Base-by-base conservation (phyloP, 2,113 vertebrate genomes). In the Malurus melanocephalus region DNA sequence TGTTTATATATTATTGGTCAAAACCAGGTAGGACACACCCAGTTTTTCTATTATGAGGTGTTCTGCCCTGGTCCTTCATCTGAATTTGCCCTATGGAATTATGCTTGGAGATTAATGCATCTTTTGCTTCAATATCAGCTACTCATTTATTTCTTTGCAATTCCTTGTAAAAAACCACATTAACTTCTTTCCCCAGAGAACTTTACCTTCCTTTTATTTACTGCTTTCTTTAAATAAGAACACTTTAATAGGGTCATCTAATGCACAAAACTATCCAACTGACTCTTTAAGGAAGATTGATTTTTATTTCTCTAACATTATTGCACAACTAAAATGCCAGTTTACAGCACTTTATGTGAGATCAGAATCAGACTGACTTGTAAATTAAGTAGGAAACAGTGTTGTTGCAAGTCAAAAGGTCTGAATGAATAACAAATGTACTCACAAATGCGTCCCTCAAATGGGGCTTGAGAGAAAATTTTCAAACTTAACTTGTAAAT, bases 131-230 rank as follows among this genome's bases (percentile, higher is more conserved):
- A 53, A 10, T 7, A 13, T 32, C 27, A 75, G 8, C 30, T 28
- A 28, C 0, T 0, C 1, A 13, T 32, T 27, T 46, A 55, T 45
- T 24, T 8, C 2, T 8, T 30, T 52, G 17, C 13, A 75, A 48
- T 79, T 90, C 12, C 30, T 75, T 67, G 8, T 16, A 15, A 55
- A 22, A 85, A 80, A 8, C 7, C 3, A 53, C 1, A n/a, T 18
- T 28, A 33, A 35, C 8, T 35, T 65, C 6, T 69, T 78, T 71
- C 43, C 13, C 32, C 59, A 40, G 26, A 64, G 26, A 72, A 27
- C 2, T 53, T 61, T 24, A 20, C 5, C 3, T 49, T 74, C 16
- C 9, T 45, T 71, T 57, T 57, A 30, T 57, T 80, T 67, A 48
- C 16, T 61, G 26, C 9, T 71, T 82, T 52, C 43, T 64, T 80